Percentiles rank a stretch among this genome's conserved stretches.
phyloP scores from a whole-genome alignment of 2,888 invertebrate genomes.

The Timema cristinae region DNA sequence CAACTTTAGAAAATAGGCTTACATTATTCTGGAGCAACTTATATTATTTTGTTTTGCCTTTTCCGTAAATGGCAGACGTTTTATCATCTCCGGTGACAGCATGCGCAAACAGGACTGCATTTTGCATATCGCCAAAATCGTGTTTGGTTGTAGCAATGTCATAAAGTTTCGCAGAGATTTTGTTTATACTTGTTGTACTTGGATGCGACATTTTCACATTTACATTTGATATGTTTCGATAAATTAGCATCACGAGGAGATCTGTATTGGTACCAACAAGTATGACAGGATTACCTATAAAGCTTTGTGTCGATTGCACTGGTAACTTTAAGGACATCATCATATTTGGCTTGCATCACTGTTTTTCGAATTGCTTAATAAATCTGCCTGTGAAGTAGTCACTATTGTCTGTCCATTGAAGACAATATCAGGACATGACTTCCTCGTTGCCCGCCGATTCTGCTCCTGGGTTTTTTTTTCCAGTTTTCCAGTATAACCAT shows the following conservation, averaged over 20 bases:
- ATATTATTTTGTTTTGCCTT: background rate
- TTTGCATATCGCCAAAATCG: background rate
- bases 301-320: background rate
- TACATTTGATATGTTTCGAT: background rate
- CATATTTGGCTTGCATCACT: background rate
- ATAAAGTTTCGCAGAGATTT: background rate
- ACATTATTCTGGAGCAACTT: constrained; percentile 2
- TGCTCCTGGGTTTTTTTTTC: constrained; percentile 5
- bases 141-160: background rate
- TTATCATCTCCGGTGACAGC: constrained; percentile 7
- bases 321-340: background rate
- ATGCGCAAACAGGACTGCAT: background rate
- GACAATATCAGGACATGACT: constrained; percentile 3
- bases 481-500: background rate
- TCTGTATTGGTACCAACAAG: background rate
- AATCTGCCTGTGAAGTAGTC: background rate
- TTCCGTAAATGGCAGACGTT: constrained; percentile 10
- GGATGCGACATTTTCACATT: background rate
- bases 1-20: background rate
- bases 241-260: background rate
- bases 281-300: background rate
- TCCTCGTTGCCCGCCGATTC: constrained; percentile 3
- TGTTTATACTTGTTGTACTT: background rate
- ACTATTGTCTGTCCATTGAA: background rate
- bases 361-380: background rate